Base-by-base conservation (phyloP, 37 sponge, comb jelly and placozoan genomes). In the Geodia barretti region DNA sequence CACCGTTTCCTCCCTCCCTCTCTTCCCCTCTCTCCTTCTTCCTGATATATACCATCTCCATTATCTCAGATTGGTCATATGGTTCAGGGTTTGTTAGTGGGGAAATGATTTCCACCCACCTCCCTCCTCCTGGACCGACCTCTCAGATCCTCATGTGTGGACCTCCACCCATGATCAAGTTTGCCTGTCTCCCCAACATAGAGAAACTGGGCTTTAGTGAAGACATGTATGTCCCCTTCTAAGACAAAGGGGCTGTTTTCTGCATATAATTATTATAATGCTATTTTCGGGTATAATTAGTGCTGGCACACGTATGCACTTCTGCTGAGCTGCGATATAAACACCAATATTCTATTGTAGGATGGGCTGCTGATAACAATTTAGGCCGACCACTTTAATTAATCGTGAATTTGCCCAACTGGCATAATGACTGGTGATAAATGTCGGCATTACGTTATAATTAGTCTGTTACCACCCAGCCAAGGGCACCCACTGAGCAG, bases 111-210 rank as follows among this genome's bases (percentile, higher is more conserved):
- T 26, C 73, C 5, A 67, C 66, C 7, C 92, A 89, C 83, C 89
- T 98, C 31, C 98, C 98, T 35, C 73, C 98, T 17, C 94, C 96
- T 32, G 88, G 83, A 7, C 43, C 77, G 4, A 82, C 81, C 65
- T 87, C 90, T 7, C 92, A 85, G 62, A 91, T 98, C 24, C 84
- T 98, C 73, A 93, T 95, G 91, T 98, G 98, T 87, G 98, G 98
- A 0, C 98, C 98, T 4, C 98, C 98, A n/a, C 96, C 96, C 31
- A 97, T 97, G 98, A 94, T 97, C 60, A 94, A 97, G 84, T 97
- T 85, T 87, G 98, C 98, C 21, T 93, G 96, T 69, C 70, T 90
- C 2, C 98, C 98, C 36, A 98, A 93, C 80, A 66, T 98, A 81
- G 84, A 95, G 83, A 95, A 95, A 61, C 83, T 95, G 0, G 89